Evolutionary conservation across 1,140 invertebrate species (phyloP), one percentile per base, ranked within the genome.

Genomic region (Aphaenogaster ashmeadi): DNA sequence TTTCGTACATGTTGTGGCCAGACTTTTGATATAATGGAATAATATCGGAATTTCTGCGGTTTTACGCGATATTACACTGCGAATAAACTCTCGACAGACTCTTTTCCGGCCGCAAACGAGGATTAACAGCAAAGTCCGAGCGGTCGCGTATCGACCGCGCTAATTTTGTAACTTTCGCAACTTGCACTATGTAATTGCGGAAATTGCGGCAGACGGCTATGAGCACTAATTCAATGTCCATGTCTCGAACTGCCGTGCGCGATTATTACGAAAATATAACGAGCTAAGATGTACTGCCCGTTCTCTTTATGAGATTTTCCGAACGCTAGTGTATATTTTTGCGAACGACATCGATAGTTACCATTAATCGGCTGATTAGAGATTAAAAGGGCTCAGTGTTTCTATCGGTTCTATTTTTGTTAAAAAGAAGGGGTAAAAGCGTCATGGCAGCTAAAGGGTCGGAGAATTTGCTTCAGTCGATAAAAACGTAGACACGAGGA

Each of bases 151-250:
- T 84, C 80, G 80, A 84, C 41, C 80, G 69, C 41, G 80, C 69
- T 84, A 84, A 84, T 84, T 84, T 74, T 84, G 56, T 84, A 84
- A 84, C 79, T 81, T 81, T 81, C 66, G 50, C 38, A 81, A 72
- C 54, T 75, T 74, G 54, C n/a, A 8, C 69, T 75, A 75, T 84
- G 54, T 58, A 75, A 84, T 84, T 84, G 80, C 69, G 80, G 69
- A 84, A 84, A 84, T 74, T 84, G 69, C 52, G 54, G 21, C 27
- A 60, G 38, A 54, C 41, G 41, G 27, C 54, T 60, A 84, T 62
- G 13, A 74, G 41, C 79, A 15, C 2, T 47, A 84, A 84, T 74
- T 84, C 41, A 74, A 74, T 84, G 69, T 74, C 38, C 67, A 44
- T 18, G 0, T 60, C 41, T 60, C 54, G 21, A 66, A 52, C 9